Base-by-base conservation (phyloP, 2,888 invertebrate species). In the Apoda limacodes region DNA sequence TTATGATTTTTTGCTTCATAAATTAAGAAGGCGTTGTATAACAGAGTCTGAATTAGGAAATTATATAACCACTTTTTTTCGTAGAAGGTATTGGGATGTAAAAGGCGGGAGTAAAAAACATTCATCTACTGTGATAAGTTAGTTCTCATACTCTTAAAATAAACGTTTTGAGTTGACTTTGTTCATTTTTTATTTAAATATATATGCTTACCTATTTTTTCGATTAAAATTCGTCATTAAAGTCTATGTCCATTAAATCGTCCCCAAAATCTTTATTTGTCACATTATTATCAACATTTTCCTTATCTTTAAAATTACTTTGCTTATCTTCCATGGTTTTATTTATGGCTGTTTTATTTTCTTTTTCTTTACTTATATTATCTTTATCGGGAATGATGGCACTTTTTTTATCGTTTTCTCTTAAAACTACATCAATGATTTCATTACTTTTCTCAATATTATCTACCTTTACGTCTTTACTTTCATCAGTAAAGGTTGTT, bases 221-320 rank as follows among this genome's bases (percentile, higher is more conserved):
- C 17, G 5, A 7, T 7, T 48, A 75, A 47, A 69, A 74, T 10
- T 70, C 72, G 21, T 71, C 71, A 54, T 43, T 55, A 35, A 76
- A 76, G 48, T 76, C 74, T 9, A 75, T 52, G 50, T 74, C 72
- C 72, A 76, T 75, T 2, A 68, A 15, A 17, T 6, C 7, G 7
- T 17, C 17, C n/a, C n/a, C n/a, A n/a, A n/a, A n/a, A n/a, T n/a
- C n/a, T 25, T 30, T 15, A 15, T 22, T 25, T 20, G 14, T 20
- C 13, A 27, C 28, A 34, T 40, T 28, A 12, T 31, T 36, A 9
- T 34, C 30, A 26, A 32, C 22, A 41, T 46, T 42, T 29, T 30
- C 32, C 25, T 41, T 34, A 22, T 25, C 17, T 15, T 14, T 9
- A 15, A 5, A 25, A 15, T 38, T 32, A 21, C 28, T 13, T 28